Conservation (phyloP, 1,140 invertebrate genomes). For the Apis dorsata region DNA sequence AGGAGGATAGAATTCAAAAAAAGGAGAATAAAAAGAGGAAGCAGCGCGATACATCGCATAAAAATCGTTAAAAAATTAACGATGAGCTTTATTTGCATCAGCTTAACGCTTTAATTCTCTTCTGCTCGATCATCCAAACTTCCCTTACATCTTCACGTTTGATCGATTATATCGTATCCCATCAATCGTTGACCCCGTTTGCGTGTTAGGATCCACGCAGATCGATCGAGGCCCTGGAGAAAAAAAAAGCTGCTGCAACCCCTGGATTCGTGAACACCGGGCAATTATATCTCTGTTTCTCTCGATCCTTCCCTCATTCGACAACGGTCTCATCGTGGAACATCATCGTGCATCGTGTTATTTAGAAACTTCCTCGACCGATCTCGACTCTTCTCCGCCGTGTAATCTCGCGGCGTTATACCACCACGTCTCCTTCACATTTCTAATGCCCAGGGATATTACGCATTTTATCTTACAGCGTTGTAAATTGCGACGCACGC, state of each 20-base stretch:
- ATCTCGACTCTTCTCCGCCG: neutral
- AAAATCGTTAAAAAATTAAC: too few relatives aligned
- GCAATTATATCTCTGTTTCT: constrained; percentile 7
- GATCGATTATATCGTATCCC: too few relatives aligned
- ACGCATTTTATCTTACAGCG: constrained; percentile 30
- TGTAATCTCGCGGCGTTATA: constrained; percentile 31
- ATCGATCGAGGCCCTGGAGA: constrained; percentile 24
- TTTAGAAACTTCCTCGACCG: constrained; percentile 18
- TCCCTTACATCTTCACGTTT: neutral
- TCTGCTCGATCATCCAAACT: neutral
- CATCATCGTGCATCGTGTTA: constrained; percentile 28
- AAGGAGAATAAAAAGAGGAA: too few relatives aligned
- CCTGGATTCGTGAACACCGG: constrained; percentile 9
- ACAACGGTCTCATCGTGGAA: neutral
- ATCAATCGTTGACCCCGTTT: neutral
- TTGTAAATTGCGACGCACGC: constrained; percentile 15
- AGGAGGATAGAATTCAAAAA: too few relatives aligned
- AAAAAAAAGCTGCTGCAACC: neutral
- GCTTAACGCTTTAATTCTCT: too few relatives aligned
- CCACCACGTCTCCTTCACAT: constrained; percentile 14
- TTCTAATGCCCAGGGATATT: constrained; percentile 38
- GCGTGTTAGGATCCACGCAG: neutral
- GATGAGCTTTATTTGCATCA: too few relatives aligned
- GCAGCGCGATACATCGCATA: too few relatives aligned
- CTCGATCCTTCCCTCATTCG: neutral